Percentiles rank a stretch among this genome's conserved stretches.
These are phyloP conservation scores for Damaliscus lunatus DNA, from an alignment of 2,113 vertebrate genomes.

Conservation along the genomic window DNA sequence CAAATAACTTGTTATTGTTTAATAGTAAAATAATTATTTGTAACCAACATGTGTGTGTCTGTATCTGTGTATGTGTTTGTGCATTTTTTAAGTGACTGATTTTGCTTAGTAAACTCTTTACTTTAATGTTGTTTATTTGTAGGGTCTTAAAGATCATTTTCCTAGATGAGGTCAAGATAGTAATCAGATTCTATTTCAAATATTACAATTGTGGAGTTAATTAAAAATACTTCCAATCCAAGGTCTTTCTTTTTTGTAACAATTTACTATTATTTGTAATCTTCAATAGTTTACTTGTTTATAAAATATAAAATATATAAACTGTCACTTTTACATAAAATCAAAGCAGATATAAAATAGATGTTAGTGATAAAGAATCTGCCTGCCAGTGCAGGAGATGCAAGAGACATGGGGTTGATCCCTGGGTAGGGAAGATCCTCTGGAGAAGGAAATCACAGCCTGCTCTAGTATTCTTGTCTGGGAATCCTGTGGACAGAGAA, in stretches of 20 bases:
- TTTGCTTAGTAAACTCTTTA: neutral
- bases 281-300: neutral
- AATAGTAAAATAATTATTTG: neutral
- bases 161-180: neutral
- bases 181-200: neutral
- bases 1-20: neutral
- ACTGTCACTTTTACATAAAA: neutral
- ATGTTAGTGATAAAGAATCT: neutral
- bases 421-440: neutral
- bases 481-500: neutral
- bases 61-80: neutral
- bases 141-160: neutral
- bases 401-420: neutral
- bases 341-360: neutral
- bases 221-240: neutral
- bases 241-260: neutral
- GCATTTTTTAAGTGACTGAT: neutral
- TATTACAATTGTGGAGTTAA: neutral
- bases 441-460: neutral
- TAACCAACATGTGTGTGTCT: neutral
- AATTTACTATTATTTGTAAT: neutral
- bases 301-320: neutral
- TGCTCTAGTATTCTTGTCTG: neutral
- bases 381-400: neutral
- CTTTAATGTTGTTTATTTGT: neutral